Conservation (phyloP, 2,797 vertebrate genomes). For the Diplodus puntazzo region DNA sequence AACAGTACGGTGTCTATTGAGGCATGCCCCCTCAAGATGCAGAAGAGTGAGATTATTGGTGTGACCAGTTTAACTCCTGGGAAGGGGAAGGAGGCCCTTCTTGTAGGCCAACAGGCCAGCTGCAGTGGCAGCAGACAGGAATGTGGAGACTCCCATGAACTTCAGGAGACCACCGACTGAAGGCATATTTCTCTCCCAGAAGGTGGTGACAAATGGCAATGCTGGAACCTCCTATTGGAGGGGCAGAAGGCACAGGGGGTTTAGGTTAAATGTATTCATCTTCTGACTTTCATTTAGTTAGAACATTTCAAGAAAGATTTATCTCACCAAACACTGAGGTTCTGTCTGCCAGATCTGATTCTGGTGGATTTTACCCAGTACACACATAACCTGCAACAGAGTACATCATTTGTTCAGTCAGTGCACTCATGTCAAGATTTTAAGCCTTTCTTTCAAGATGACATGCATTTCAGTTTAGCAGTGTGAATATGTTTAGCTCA, state of each 20-base stretch:
- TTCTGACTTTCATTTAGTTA: background rate
- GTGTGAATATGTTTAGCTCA: background rate
- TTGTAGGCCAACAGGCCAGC: slow-evolving; percentile 87
- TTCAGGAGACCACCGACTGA: slow-evolving; percentile 91
- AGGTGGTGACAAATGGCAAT: slow-evolving; percentile 88
- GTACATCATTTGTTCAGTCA: background rate
- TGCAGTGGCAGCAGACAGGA: slow-evolving; percentile 83
- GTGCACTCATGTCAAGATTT: background rate
- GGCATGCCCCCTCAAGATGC: slow-evolving; percentile 12
- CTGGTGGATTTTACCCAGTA: slow-evolving; percentile 89
- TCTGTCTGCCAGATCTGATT: slow-evolving; percentile 93
- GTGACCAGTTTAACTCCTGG: slow-evolving; percentile 62
- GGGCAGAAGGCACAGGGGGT: background rate
- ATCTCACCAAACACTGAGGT: slow-evolving; percentile 88
- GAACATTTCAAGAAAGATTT: background rate
- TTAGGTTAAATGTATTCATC: background rate
- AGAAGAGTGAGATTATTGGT: slow-evolving; percentile 28
- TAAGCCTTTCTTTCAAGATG: background rate
- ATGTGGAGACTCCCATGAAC: slow-evolving; percentile 87
- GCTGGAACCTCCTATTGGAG: slow-evolving; percentile 90
- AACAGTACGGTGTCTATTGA: slow-evolving; percentile 42
- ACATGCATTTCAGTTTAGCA: background rate
- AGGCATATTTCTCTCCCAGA: slow-evolving; percentile 94
- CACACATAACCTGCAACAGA: slow-evolving; percentile 88
- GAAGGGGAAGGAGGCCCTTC: slow-evolving; percentile 86